Base-by-base conservation (phyloP, 2,888 invertebrate genomes). In the Drosophila imparisetae region DNA sequence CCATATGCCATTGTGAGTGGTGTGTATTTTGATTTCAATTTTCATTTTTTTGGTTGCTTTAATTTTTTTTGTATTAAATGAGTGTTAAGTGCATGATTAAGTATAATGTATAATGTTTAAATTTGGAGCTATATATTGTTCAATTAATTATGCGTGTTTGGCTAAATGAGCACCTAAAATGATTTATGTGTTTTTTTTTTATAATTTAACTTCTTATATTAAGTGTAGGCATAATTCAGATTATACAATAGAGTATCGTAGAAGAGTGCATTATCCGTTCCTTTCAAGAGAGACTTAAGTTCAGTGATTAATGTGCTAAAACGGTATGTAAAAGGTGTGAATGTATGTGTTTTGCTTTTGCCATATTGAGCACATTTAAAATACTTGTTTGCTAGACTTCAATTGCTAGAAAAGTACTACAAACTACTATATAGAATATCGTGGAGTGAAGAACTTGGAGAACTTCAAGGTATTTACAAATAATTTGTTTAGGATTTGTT, bases 381-480 rank as follows among this genome's bases (percentile, higher is more conserved):
- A 86, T 90, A 90, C 86, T 88, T 86, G 70, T 72, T 69, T 61
- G 74, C 90, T 72, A 53, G 54, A 45, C 73, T 64, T 88, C 57
- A 69, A 83, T 83, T 81, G 79, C 67, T 81, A 71, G 75, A 78
- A 72, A 75, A 67, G 38, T 64, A 65, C 73, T 88, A 88, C 62
- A 79, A 64, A 55, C 77, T 88, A 85, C 77, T 81, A 75, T 75
- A 81, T 70, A 73, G 75, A 74, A 58, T 73, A 58, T 68, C 88
- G 86, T 86, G 85, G 85, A 86, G 85, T 66, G 69, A 85, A 85
- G 84, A 89, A 71, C 73, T 74, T 73, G 75, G 27, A 8, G 45
- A 78, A 87, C 70, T 63, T 65, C 73, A 71, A 78, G 73, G 64
- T 86, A 88, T 86, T 88, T 90, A 90, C 89, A 88, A 81, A 80